A percentile compares a stretch with the other conserved stretches of the same genome.
Evolutionary conservation across 1,140 invertebrate species (phyloP).

Genomic region (Probaryconus sp.): DNA sequence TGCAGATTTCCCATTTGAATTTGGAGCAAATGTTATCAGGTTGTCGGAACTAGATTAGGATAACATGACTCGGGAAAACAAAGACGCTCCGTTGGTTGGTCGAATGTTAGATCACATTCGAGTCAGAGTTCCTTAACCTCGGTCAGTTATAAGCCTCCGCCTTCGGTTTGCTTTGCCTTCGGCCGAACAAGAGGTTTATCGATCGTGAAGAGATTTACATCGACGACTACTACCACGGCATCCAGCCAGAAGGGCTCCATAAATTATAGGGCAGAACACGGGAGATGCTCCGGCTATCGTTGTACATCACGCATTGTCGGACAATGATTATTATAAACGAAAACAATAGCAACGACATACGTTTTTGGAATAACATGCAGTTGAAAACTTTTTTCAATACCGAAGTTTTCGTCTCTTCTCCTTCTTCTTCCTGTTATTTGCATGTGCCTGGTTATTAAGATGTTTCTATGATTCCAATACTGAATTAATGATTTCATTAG

Average conservation of each 20-base stretch:
- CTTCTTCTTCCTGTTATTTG: too few species aligned
- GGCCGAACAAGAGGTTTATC: conserved; percentile 67
- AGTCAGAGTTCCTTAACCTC: conserved; percentile 75
- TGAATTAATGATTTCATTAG: conserved; percentile 17
- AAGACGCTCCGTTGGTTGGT: conserved; percentile 14
- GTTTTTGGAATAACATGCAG: neutral
- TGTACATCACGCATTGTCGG: conserved; percentile 31
- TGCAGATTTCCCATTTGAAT: neutral
- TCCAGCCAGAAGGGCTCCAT: conserved; percentile 64
- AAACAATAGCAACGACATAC: conserved; percentile 21
- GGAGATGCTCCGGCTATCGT: conserved; percentile 32
- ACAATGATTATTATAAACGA: conserved; percentile 7
- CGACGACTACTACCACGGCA: conserved; percentile 58
- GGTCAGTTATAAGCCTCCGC: conserved; percentile 68
- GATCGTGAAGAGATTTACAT: conserved; percentile 72
- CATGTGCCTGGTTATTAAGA: conserved; percentile 6
- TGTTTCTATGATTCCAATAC: neutral
- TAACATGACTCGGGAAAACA: conserved; percentile 17
- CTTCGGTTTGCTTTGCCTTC: conserved; percentile 59
- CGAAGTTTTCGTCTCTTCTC: too few species aligned
- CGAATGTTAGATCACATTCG: too few species aligned
- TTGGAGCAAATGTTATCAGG: neutral
- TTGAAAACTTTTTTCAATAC: too few species aligned
- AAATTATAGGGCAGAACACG: conserved; percentile 65
- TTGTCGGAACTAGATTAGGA: neutral